phyloP scores from a whole-genome alignment of 2,113 vertebrate genomes.

The Vombatus ursinus region DNA sequence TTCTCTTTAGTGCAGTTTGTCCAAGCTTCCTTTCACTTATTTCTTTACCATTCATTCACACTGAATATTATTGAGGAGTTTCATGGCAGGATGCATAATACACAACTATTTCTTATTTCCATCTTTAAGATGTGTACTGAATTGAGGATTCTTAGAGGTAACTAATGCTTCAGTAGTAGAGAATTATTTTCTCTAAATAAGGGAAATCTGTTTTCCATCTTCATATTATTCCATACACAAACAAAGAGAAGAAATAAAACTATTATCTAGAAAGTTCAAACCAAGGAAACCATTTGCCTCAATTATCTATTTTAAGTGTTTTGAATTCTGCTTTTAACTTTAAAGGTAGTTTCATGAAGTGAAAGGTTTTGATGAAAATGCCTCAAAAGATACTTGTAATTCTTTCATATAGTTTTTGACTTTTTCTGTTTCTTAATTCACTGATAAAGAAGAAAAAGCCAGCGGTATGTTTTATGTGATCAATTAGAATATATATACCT shows the following conservation, averaged over 20 bases:
- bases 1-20: not conserved
- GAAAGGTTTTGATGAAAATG: not conserved
- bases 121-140: conserved; percentile 4
- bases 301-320: not conserved
- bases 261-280: not conserved
- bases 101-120: conserved; percentile 61
- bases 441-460: not conserved
- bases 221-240: not conserved
- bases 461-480: not conserved
- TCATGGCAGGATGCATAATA: conserved; percentile 57
- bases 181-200: not conserved
- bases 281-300: not conserved
- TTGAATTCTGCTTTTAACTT: not conserved
- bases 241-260: not conserved
- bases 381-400: conserved; percentile 19
- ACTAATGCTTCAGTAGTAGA: conserved; percentile 1
- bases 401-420: conserved; percentile 8
- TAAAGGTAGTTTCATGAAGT: conserved; percentile 18
- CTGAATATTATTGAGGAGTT: not conserved
- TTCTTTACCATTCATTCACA: conserved; percentile 61
- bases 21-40: conserved; percentile 13
- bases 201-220: not conserved
- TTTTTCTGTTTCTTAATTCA: conserved; percentile 15
- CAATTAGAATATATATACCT: not conserved
- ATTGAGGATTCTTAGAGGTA: conserved; percentile 18